Evolutionary conservation across 2,113 vertebrate species (phyloP).

Genomic region (Blennius ocellaris): DNA sequence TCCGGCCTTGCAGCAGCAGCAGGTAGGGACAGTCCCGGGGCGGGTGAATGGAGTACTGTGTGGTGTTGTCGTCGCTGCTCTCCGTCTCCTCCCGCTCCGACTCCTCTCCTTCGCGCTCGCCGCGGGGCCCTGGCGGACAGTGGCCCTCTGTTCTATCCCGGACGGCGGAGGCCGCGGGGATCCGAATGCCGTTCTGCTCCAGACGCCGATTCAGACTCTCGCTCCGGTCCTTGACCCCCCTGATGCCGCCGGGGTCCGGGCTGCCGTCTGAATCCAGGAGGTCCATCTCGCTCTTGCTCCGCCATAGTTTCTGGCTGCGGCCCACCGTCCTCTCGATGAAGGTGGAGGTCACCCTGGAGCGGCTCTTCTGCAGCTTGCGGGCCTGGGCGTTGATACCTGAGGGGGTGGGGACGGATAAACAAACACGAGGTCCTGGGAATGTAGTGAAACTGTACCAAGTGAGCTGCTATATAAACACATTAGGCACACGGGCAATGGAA

Average conservation of each 20-base stretch:
- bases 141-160: conserved; percentile 69
- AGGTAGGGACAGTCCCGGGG: conserved; percentile 85
- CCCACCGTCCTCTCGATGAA: conserved; percentile 59
- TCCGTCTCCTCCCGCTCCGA: conserved; percentile 84
- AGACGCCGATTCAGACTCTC: conserved; percentile 17
- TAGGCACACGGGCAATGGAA: conserved; percentile 17
- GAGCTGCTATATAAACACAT: conserved; percentile 28
- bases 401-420: conserved; percentile 7
- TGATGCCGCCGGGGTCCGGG: neutral
- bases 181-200: conserved; percentile 53
- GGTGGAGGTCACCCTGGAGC: conserved; percentile 83
- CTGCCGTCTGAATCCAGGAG: conserved; percentile 58
- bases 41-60: conserved; percentile 86
- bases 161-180: neutral
- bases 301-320: conserved; percentile 67
- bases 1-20: conserved; percentile 85
- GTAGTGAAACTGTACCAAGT: conserved; percentile 11
- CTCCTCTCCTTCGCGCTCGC: conserved; percentile 70
- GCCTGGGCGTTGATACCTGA: conserved; percentile 88
- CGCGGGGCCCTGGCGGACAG: conserved; percentile 54
- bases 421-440: conserved; percentile 7
- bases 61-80: conserved; percentile 82
- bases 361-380: conserved; percentile 86
- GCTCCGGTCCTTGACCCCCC: neutral
- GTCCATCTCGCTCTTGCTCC: conserved; percentile 83